Evolutionary conservation across 2,888 invertebrate species (phyloP).

Genomic region (Sarcophaga subvicina): DNA sequence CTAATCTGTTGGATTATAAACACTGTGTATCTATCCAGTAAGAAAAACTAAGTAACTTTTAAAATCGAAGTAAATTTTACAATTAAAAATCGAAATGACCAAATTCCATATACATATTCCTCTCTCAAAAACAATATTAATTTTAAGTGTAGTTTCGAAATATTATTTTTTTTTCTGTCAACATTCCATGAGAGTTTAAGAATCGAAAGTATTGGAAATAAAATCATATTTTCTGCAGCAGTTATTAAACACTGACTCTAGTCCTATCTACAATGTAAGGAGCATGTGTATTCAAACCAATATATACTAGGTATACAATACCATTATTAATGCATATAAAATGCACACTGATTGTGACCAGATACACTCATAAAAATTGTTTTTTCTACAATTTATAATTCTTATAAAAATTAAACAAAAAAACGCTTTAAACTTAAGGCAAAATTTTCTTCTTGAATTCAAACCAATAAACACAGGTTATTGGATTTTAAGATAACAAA

Average conservation of each 20-base stretch:
- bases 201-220: not conserved
- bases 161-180: not conserved
- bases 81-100: not conserved
- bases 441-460: not conserved
- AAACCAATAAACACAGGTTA: no score
- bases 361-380: not conserved
- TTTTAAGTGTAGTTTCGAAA: no score
- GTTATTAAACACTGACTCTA: not conserved
- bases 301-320: not conserved
- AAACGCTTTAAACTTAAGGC: no score
- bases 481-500: not conserved
- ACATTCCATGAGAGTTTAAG: not conserved
- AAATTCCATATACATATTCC: not conserved
- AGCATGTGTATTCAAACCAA: not conserved
- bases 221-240: not conserved
- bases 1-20: no score
- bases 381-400: no score
- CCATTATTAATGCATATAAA: not conserved
- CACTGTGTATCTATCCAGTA: no score
- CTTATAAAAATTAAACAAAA: no score
- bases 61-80: not conserved
- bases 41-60: no score
- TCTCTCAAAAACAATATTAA: not conserved
- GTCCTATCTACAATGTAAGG: not conserved
- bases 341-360: no score